Percentiles rank a stretch among this genome's conserved stretches.
Conservation (phyloP, 2,113 vertebrate species). For the Vireo altiloquus region DNA sequence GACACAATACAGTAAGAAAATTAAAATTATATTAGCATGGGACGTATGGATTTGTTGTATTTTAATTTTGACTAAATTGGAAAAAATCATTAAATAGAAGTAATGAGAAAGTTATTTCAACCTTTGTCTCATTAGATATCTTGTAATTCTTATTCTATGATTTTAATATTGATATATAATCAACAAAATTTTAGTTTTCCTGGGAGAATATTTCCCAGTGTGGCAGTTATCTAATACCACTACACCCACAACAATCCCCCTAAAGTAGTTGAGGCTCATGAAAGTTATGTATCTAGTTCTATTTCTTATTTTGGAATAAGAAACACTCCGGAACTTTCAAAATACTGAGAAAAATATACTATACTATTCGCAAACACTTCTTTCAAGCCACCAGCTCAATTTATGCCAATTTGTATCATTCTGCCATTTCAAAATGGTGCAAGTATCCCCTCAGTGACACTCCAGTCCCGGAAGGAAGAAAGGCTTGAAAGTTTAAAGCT, state of each 20-base stretch:
- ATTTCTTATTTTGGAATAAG: not conserved
- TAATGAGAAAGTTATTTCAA: not conserved
- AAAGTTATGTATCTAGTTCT: not conserved
- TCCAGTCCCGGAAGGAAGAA: not conserved
- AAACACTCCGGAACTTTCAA: not conserved
- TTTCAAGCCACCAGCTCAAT: not conserved
- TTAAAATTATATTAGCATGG: fast-evolving
- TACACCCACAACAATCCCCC: not conserved
- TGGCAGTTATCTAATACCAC: not conserved
- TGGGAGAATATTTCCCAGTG: not conserved
- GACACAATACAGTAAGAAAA: not conserved
- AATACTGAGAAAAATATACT: not conserved
- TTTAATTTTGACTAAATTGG: not conserved
- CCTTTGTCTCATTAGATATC: not conserved
- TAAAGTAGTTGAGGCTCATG: not conserved
- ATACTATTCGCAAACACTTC: not conserved
- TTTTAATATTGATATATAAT: not conserved
- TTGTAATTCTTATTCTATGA: not conserved
- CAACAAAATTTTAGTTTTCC: not conserved
- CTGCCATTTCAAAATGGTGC: not conserved
- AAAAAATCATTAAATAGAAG: not conserved
- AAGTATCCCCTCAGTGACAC: not conserved
- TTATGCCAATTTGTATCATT: not conserved
- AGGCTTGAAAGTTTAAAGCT: not conserved
- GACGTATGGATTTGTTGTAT: not conserved